Evolutionary conservation across 1,140 invertebrate species (phyloP), one percentile per base, ranked within the genome.

Genomic region (Drosophila pruinosa): DNA sequence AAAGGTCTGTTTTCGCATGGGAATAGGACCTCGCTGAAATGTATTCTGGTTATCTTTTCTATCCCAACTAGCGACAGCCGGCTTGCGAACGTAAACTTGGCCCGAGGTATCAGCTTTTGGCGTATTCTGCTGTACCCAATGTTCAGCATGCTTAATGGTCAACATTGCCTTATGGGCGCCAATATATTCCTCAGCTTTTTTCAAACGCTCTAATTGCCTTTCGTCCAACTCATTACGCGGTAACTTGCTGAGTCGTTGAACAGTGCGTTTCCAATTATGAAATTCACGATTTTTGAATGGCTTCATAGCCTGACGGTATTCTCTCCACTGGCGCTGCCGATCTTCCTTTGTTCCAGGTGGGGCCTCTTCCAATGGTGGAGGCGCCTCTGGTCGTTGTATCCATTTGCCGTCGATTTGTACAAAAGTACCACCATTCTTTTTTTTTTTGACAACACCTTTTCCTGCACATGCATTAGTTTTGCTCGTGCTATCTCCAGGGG

Each of bases 201-300:
- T 50, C 10, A 90, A 36, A 0, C 89, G 78, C 7, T 72, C 67
- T 14, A 77, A 22, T 21, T 89, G 78, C 14, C 75, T 69, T 45
- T 90, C 89, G 14, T 90, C 89, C 0, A 90, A 48, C 22, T 86
- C 58, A 6, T 80, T 74, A 0, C 69, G 64, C 12, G 76, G 73
- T 19, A 83, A 39, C 36, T 90, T 90, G n/a, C 89, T 78, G 17
- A 90, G 31, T 0, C 89, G 89, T 41, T 90, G 89, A 15, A 90
- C 79, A 0, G 76, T 79, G 2, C 89, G 74, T 39, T 90, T 90
- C 50, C 69, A 74, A 41, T 90, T 90, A 15, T 80, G 72, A 10
- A 90, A 90, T 26, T 90, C 89, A 2, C 89, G 81, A 59, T 90
- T 90, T 38, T 90, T 90, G 47, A 90, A 90, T 0, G 89, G 89